Evolutionary conservation across 2,888 invertebrate genomes (phyloP), one percentile per base, ranked within the genome.

Genomic region (Ectobius pallidus): DNA sequence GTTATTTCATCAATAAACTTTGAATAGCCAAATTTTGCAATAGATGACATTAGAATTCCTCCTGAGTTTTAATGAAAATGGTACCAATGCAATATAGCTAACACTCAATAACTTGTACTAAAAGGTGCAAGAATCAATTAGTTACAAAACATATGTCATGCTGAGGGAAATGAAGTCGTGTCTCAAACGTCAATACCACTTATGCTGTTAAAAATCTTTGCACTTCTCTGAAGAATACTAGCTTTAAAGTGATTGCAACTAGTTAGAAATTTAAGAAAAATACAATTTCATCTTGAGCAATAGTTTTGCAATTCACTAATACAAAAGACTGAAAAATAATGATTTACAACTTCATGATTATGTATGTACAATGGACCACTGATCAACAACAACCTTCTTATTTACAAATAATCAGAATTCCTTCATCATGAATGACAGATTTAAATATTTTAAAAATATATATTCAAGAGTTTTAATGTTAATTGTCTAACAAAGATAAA

Each of bases 381-480:
- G n/a, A 22, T 65, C 39, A 30, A 65, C 44, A 30, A 65, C 44
- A 65, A 65, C n/a, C 42, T 65, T 46, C 6, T 65, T 18, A 65
- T 65, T 44, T 65, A 65, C 44, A 65, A 65, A 65, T 65, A 65
- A 46, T 16, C 25, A 58, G 58, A 58, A n/a, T n/a, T n/a, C n/a
- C 27, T 16, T 27, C n/a, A 58, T n/a, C 27, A 58, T 58, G 44
- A 44, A 25, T 65, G 30, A 44, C n/a, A 62, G 30, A 62, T 62
- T 39, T 39, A 62, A 39, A 44, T 25, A 65, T 25, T 65, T 65
- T 65, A 65, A 65, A 65, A 65, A 65, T 65, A 65, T 65, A 65
- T 65, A 14, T 65, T 58, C 58, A 58, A 22, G 52, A 7, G 18
- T 58, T 30, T 58, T 30, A 25, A 58, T 58, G 58, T 58, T 58